Evolutionary conservation across 2,113 vertebrate species (phyloP).

Genomic region (Protobothrops flavoviridis): DNA sequence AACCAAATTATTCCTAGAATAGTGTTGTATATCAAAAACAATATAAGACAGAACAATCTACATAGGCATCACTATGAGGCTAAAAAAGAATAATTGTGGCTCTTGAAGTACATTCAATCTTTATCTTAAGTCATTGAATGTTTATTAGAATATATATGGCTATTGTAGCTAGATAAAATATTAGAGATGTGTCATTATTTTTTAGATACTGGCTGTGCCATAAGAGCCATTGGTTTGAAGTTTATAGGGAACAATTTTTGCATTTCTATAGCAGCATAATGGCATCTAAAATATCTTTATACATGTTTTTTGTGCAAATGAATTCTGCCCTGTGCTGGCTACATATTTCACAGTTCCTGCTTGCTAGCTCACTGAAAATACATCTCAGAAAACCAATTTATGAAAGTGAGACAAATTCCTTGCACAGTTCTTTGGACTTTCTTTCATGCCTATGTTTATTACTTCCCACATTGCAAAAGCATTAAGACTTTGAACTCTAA

Average conservation of each 20-base stretch:
- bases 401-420: neutral
- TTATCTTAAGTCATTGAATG: neutral
- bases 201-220: neutral
- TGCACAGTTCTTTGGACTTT: neutral
- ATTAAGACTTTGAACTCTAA: neutral
- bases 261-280: neutral
- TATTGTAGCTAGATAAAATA: neutral
- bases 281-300: neutral
- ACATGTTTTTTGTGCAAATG: neutral
- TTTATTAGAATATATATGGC: neutral
- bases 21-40: neutral
- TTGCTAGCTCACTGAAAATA: neutral
- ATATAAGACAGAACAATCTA: neutral
- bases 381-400: neutral
- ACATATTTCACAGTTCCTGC: neutral
- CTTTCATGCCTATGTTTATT: neutral
- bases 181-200: neutral
- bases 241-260: neutral
- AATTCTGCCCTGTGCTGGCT: neutral
- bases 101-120: neutral
- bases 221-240: neutral
- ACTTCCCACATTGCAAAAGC: neutral
- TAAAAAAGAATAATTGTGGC: neutral
- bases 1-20: constrained; percentile 30
- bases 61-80: neutral